Evolutionary conservation across 2,888 invertebrate species (phyloP), one percentile per base, ranked within the genome.

Genomic region (Caenorhabditis virilis): DNA sequence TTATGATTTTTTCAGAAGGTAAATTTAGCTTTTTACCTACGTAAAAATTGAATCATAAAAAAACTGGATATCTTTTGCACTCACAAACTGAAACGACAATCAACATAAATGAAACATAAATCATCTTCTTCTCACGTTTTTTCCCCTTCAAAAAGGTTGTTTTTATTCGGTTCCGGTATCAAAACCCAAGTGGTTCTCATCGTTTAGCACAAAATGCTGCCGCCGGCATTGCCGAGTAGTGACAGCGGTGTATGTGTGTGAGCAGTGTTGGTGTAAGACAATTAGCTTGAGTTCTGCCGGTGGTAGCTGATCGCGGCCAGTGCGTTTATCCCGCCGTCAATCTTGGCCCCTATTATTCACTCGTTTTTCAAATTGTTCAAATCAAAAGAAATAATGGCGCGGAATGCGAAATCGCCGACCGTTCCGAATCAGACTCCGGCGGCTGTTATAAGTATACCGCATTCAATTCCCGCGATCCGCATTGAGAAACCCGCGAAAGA

Each of bases 231-330:
- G 53, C 48, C 55, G 9, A 36, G 36, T 36, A 52, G 56, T 53
- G 63, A 64, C 64, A 64, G 54, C 58, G 53, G 64, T 58, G 58
- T 54, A 16, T 23, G n/a, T 22, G 20, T 23, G 13, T 20, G 46
- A 27, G 7, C 15, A 25, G 27, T 9, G 57, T 58, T 60, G 65
- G 65, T 65, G 65, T 65, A 65, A 65, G 65, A 65, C 65, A 65
- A 65, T 65, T 65, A 65, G 65, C 56, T 52, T 63, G 52, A 56
- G 56, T n/a, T 4, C 48, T 47, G 61, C 56, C 43, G 56, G 62
- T 62, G 56, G 64, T 58, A 53, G 53, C 11, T n/a, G n/a, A n/a
- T n/a, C n/a, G n/a, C n/a, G n/a, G n/a, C n/a, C n/a, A n/a, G n/a
- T n/a, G n/a, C n/a, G n/a, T n/a, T n/a, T n/a, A n/a, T n/a, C n/a